Evolutionary conservation across 1,140 invertebrate genomes (phyloP), one percentile per base, ranked within the genome.

Genomic region (Drosophila eugracilis): DNA sequence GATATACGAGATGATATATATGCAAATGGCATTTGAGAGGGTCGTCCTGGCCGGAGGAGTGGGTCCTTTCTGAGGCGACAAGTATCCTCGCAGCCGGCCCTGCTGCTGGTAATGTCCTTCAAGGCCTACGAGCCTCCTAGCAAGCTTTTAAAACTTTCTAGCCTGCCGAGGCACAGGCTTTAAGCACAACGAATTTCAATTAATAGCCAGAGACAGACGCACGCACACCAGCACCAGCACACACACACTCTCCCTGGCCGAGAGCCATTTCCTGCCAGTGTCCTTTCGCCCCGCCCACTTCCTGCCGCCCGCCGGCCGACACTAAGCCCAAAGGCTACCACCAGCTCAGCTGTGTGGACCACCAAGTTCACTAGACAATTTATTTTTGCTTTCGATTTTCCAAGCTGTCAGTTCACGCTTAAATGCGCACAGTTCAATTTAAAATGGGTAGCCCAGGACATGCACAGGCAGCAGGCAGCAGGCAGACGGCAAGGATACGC

Each of bases 371-470:
- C 83, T 88, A 86, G 83, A 86, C 81, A 86, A 86, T 88, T 89
- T 88, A 88, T 88, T 88, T 74, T 88, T 88, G 83, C 83, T 88
- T 88, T 88, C 83, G 84, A 88, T 88, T 88, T 88, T 89, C 78
- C 84, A 76, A 89, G 84, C 83, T 88, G 83, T 88, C 83, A 88
- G 84, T 88, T 88, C 81, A 88, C 83, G 83, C 83, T 88, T 89
- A 88, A 88, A 88, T 88, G 83, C 84, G 83, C 83, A 83, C 84
- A 88, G 83, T 88, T 88, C 83, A 88, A 88, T 88, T 88, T 88
- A 88, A 88, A 88, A 88, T 83, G 77, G 76, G 76, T 78, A 74
- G 66, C 73, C 57, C 58, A 73, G 78, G 42, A 80, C 52, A 75
- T 72, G 78, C 48, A 71, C 36, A n/a, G n/a, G n/a, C n/a, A n/a